Conservation (phyloP, 1,140 invertebrate species). For the Gryon sp. region DNA sequence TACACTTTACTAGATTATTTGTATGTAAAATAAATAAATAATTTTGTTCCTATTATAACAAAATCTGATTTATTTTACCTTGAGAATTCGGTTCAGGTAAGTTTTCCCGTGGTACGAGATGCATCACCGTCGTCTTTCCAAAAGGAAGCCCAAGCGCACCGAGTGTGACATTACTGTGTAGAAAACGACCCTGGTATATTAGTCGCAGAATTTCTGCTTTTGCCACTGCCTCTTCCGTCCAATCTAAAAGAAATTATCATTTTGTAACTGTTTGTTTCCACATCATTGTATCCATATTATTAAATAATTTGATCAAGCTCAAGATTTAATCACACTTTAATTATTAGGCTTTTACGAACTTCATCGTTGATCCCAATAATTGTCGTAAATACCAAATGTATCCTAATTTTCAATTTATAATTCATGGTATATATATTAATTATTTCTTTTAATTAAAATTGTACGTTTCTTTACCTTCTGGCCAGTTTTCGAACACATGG, state of each 20-base stretch:
- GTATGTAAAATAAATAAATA: no score
- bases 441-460: background rate
- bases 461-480: slow-evolving; percentile 84
- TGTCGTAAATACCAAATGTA: no score
- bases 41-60: background rate
- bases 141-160: slow-evolving; percentile 97
- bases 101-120: slow-evolving; percentile 99
- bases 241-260: slow-evolving; percentile 86
- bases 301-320: no score
- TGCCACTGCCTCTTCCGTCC: slow-evolving; percentile 95
- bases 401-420: no score
- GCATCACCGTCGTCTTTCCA: slow-evolving; percentile 99
- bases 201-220: slow-evolving; percentile 98
- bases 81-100: slow-evolving; percentile 99
- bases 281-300: no score
- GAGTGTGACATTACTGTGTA: slow-evolving; percentile 99
- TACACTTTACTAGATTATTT: no score
- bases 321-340: no score
- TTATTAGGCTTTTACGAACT: no score
- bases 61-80: slow-evolving; percentile 82
- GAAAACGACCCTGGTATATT: slow-evolving; percentile 99
- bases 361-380: no score
- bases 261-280: no score
- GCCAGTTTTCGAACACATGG: slow-evolving; percentile 99
- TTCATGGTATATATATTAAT: no score